phyloP scores from a whole-genome alignment of 2,888 invertebrate species.

The Cepaea hortensis region DNA sequence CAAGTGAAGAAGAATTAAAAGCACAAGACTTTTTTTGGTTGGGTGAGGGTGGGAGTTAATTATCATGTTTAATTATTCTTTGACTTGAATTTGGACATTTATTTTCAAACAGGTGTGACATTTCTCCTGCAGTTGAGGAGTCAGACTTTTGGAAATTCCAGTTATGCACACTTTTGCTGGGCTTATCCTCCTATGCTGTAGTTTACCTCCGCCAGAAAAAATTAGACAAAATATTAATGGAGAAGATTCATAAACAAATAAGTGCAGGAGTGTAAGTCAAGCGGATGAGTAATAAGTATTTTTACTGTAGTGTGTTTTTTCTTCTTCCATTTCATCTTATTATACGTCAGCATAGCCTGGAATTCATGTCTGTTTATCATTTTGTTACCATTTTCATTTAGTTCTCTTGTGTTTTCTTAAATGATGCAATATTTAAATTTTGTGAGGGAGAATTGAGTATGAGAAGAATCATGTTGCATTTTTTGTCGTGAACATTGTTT shows the following conservation, averaged over 20 bases:
- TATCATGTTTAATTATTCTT: background rate
- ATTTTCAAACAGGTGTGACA: constrained; percentile 84
- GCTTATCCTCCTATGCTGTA: constrained; percentile 82
- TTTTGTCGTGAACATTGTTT: too few species aligned
- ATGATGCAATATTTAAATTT: too few species aligned
- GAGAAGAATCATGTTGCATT: too few species aligned
- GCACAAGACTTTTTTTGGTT: too few species aligned
- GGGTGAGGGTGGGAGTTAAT: too few species aligned
- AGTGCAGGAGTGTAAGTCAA: constrained; percentile 79
- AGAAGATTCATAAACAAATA: constrained; percentile 84
- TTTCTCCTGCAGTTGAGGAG: constrained; percentile 89
- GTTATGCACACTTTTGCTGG: constrained; percentile 82
- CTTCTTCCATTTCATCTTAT: too few species aligned
- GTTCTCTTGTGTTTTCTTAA: too few species aligned
- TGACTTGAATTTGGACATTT: background rate
- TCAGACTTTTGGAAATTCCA: constrained; percentile 90
- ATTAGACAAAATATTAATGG: constrained; percentile 82
- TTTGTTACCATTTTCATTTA: too few species aligned
- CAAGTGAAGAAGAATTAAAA: too few species aligned
- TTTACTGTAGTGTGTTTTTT: background rate
- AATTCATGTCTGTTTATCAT: too few species aligned
- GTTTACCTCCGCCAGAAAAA: constrained; percentile 83
- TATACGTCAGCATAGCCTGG: too few species aligned
- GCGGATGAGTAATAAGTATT: background rate
- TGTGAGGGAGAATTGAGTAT: too few species aligned